Evolutionary conservation across 2,888 invertebrate genomes (phyloP).

Genomic region (Diadegma fenestrale): DNA sequence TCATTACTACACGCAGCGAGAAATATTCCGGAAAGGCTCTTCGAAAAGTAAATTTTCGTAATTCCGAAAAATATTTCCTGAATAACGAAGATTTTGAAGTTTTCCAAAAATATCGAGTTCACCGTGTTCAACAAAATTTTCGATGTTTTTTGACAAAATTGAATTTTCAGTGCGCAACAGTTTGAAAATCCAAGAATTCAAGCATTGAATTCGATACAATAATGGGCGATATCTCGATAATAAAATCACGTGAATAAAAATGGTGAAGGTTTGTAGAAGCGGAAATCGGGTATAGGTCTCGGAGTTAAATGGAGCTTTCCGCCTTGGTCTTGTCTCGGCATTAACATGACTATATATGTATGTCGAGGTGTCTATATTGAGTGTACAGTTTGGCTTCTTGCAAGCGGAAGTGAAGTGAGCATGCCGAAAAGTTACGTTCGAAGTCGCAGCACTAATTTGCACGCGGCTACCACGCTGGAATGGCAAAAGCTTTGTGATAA

Average conservation of each 20-base stretch:
- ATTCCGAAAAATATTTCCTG: too few relatives aligned
- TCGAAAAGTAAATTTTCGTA: too few relatives aligned
- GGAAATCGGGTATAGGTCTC: conserved; percentile 57
- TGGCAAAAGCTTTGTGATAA: conserved; percentile 35
- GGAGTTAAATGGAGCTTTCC: conserved; percentile 60
- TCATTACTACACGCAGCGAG: too few relatives aligned
- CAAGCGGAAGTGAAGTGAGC: conserved; percentile 59
- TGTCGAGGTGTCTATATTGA: neutral
- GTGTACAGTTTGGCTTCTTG: conserved; percentile 31
- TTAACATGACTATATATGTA: conserved; percentile 12
- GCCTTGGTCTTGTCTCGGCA: neutral
- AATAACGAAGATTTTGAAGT: too few relatives aligned
- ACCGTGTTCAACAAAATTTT: too few relatives aligned
- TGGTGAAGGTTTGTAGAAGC: conserved; percentile 30
- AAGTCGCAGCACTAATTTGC: conserved; percentile 66
- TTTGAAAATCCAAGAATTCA: neutral
- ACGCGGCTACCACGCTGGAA: conserved; percentile 58
- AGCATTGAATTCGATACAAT: neutral
- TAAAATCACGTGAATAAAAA: conserved; percentile 28
- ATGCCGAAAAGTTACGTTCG: conserved; percentile 65
- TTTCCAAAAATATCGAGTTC: too few relatives aligned
- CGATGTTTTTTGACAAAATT: too few relatives aligned
- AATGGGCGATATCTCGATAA: neutral
- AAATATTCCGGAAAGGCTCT: too few relatives aligned
- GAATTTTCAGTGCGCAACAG: too few relatives aligned